Evolutionary conservation across 2,797 vertebrate genomes (phyloP).

Genomic region (Sebastolobus altivelis): DNA sequence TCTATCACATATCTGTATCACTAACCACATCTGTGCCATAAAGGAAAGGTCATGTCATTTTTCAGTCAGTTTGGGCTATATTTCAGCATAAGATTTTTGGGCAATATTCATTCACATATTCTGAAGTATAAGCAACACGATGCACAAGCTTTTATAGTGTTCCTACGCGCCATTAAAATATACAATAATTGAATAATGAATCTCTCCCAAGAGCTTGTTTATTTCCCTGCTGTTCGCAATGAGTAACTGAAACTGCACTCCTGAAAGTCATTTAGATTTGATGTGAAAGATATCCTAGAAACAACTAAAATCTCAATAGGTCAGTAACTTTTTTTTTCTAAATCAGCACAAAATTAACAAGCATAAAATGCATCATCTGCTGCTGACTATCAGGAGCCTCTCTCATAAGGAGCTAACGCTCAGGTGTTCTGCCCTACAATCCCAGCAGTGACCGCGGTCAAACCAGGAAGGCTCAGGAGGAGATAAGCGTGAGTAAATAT

Average conservation of each 20-base stretch:
- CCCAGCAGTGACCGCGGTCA: slow-evolving; percentile 46
- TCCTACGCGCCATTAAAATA: background rate
- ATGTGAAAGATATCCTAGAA: background rate
- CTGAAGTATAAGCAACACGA: background rate
- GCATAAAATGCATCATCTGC: background rate
- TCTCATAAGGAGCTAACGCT: slow-evolving; percentile 23
- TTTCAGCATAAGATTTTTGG: background rate
- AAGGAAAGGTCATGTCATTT: too few species aligned
- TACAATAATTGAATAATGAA: background rate
- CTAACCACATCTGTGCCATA: too few species aligned
- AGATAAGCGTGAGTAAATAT: slow-evolving; percentile 83
- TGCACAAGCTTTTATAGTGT: background rate
- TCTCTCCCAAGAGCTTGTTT: background rate
- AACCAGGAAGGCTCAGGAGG: slow-evolving; percentile 71
- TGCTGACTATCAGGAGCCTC: background rate
- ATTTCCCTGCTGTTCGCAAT: background rate
- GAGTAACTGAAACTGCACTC: background rate
- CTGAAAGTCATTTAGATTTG: background rate
- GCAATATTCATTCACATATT: background rate
- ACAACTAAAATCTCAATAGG: background rate
- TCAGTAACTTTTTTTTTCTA: background rate
- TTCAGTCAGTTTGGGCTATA: too few species aligned
- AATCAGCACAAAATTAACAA: background rate
- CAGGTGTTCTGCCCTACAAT: slow-evolving; percentile 45
- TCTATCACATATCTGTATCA: too few species aligned